Conservation (phyloP, 1,140 invertebrate species). For the Sinonovacula constricta region DNA sequence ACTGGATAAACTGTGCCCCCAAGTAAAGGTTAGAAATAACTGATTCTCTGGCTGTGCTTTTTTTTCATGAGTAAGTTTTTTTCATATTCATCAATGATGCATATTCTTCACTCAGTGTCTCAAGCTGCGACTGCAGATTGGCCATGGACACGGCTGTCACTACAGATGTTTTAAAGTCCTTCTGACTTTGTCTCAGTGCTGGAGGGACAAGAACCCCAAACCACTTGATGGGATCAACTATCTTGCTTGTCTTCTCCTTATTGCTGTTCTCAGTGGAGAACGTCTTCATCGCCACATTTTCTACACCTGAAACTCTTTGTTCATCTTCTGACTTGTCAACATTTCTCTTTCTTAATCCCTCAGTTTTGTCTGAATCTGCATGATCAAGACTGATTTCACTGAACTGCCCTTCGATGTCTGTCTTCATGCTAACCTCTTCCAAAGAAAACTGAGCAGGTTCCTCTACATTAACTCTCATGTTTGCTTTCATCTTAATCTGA, state of each 20-base stretch:
- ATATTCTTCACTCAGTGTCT: constrained; percentile 17
- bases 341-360: constrained; percentile 4
- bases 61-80: too few relatives aligned
- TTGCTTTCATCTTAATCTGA: constrained; percentile 44
- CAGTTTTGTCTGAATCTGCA: not conserved
- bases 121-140: constrained; percentile 49
- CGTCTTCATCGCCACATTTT: not conserved
- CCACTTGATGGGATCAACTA: constrained; percentile 64
- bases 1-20: too few relatives aligned
- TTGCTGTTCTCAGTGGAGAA: constrained; percentile 1
- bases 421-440: not conserved
- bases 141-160: too few relatives aligned
- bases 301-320: not conserved
- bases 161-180: constrained; percentile 50
- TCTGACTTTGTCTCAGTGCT: constrained; percentile 60
- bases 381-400: constrained; percentile 10
- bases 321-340: not conserved
- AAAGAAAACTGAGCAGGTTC: not conserved
- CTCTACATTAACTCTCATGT: too few relatives aligned
- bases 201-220: constrained; percentile 69
- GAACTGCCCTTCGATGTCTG: constrained; percentile 13
- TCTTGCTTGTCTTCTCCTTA: not conserved
- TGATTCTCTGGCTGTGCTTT: too few relatives aligned
- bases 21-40: too few relatives aligned
- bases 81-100: constrained; percentile 1